A percentile compares a stretch with the other conserved stretches of the same genome.
Conservation (phyloP, 2,113 vertebrate genomes). For the Zosterops lateralis region DNA sequence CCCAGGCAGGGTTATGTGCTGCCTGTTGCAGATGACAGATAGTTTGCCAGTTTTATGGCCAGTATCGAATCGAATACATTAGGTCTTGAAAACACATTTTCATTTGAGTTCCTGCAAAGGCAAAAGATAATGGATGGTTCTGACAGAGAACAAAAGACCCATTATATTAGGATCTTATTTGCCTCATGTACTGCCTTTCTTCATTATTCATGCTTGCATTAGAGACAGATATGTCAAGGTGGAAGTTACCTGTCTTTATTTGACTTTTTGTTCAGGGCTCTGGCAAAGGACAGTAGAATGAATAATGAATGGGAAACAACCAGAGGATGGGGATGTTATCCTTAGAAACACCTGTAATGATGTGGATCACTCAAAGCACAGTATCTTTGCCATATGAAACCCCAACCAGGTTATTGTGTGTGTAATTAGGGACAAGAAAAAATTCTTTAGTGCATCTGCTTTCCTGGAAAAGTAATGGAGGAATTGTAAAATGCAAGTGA, state of each 20-base stretch:
- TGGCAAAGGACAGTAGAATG: not conserved
- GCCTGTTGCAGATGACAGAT: not conserved
- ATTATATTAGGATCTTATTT: slow-evolving; percentile 4
- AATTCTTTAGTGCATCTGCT: not conserved
- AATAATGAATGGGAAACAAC: slow-evolving; percentile 3
- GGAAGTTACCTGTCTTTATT: slow-evolving; percentile 23
- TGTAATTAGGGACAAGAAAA: not conserved
- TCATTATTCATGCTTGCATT: slow-evolving; percentile 41
- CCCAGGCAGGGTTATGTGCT: not conserved
- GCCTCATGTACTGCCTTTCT: not conserved
- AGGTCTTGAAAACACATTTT: slow-evolving; percentile 39
- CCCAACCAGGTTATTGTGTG: not conserved
- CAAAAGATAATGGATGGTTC: not conserved
- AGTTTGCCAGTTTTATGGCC: slow-evolving; percentile 35
- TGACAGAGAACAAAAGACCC: not conserved
- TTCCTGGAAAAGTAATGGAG: not conserved
- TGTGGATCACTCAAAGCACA: not conserved
- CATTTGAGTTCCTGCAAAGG: slow-evolving; percentile 3
- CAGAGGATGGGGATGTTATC: not conserved
- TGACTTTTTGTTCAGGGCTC: not conserved
- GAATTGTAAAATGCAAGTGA: not conserved
- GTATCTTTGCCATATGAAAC: not conserved
- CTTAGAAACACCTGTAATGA: not conserved
- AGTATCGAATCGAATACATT: slow-evolving; percentile 18
- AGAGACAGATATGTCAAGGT: not conserved